Evolutionary conservation across 2,113 vertebrate genomes (phyloP), one percentile per base, ranked within the genome.

Genomic region (Isichthys henryi): DNA sequence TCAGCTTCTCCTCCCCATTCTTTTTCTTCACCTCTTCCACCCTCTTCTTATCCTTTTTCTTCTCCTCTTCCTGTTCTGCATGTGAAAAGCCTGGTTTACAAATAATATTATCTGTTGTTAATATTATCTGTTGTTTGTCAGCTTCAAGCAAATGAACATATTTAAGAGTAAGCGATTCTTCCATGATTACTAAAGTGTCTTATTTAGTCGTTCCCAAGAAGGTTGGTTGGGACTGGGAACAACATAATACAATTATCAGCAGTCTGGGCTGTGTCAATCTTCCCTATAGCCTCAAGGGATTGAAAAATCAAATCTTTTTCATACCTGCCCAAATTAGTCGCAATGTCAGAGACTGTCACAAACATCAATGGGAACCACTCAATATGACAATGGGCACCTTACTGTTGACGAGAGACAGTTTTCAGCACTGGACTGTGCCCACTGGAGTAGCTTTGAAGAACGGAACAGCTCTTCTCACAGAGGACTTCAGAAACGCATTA

Each of bases 401-500:
- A 91, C 66, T 66, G 52, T 52, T 52, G 88, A 84, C 49, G 77
- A 85, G 90, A 58, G 45, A 89, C 90, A 84, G 90, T 85, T 50
- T 92, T 89, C 86, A 35, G 87, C 91, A 89, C 85, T 85, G 88
- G 89, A 90, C 86, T 88, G 88, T 89, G 92, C 83, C 92, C 91
- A 91, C 92, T 91, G 88, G 91, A 92, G 86, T 49, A 90, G 93
- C 94, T 96, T 96, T 96, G 94, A 96, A 96, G 93, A 95, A 89
- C 91, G 91, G 91, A 92, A 92, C 90, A 58, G 92, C 94, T 93
- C 92, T 93, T 94, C 91, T 92, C 94, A 90, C 91, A 91, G 91
- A 93, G 94, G 92, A 92, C 92, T 93, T 94, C 45, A 91, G 86
- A 90, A 91, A 93, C 88, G 86, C 70, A 91, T 95, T 94, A 91